Percentiles rank a stretch among this genome's conserved stretches.
phyloP scores from a whole-genome alignment of 2,888 invertebrate species.

The Muscina levida region DNA sequence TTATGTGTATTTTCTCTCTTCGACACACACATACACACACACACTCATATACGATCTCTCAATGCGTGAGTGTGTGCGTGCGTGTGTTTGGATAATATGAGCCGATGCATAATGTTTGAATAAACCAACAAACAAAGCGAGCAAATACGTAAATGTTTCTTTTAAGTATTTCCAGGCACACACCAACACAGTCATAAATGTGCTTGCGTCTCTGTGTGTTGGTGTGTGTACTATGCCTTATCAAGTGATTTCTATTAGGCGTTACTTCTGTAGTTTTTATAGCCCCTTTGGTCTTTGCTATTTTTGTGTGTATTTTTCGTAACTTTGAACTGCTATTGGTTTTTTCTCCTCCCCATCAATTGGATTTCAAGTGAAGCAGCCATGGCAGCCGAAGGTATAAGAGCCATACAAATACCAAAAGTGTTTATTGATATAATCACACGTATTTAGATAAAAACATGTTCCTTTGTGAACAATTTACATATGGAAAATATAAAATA shows the following conservation, averaged over 20 bases:
- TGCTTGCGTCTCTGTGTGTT: constrained; percentile 1
- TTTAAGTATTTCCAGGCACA: constrained; percentile 9
- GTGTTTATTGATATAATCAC: constrained; percentile 62
- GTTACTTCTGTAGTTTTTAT: no score
- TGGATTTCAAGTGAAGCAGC: no score
- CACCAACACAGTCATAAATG: not conserved
- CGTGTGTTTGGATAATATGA: constrained; percentile 15
- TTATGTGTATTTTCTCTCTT: constrained; percentile 34
- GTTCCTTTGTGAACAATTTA: constrained; percentile 54
- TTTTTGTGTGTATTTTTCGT: not conserved
- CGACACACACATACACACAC: not conserved
- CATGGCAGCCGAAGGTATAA: not conserved
- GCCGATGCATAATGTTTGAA: constrained; percentile 12
- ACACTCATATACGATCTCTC: constrained; percentile 32
- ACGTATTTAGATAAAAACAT: constrained; percentile 59
- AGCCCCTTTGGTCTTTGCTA: not conserved
- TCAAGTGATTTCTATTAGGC: constrained; percentile 36
- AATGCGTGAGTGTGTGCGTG: constrained; percentile 3
- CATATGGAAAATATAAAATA: constrained; percentile 45
- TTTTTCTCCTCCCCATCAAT: not conserved
- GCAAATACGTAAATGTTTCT: constrained; percentile 36
- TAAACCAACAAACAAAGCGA: constrained; percentile 23
- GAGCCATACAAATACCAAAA: constrained; percentile 31
- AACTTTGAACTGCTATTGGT: not conserved
- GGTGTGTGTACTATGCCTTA: constrained; percentile 2